Conservation (phyloP, 2,797 vertebrate species). For the Xiphorhynchus erythropygius region DNA sequence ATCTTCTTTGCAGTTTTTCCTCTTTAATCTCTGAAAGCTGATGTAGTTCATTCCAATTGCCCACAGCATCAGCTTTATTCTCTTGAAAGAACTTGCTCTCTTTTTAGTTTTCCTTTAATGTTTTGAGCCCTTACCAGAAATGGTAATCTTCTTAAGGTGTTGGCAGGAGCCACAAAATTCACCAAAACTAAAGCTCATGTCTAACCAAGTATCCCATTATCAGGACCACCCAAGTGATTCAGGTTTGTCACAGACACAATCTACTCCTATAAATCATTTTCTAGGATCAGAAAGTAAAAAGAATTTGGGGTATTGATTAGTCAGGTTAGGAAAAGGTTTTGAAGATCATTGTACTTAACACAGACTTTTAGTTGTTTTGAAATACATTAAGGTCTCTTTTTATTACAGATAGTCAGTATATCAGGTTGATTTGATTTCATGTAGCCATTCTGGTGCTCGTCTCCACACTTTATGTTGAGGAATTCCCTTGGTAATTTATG, state of each 20-base stretch:
- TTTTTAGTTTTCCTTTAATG: conserved; percentile 26
- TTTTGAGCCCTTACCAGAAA: conserved; percentile 41
- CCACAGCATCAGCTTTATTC: conserved; percentile 35
- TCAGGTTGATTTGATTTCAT: background rate
- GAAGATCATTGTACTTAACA: background rate
- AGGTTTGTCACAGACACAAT: background rate
- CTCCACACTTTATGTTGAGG: background rate
- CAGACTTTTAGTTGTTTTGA: background rate
- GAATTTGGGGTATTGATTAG: background rate
- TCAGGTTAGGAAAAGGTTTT: background rate
- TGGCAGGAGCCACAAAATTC: conserved; percentile 8
- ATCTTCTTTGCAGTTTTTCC: conserved; percentile 4
- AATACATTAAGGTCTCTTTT: background rate
- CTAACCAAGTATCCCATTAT: background rate
- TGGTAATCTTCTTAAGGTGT: conserved; percentile 12
- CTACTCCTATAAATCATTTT: background rate
- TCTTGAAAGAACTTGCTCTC: conserved; percentile 43
- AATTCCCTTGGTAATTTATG: background rate
- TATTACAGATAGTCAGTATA: background rate
- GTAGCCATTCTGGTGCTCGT: background rate
- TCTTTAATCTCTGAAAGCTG: conserved; percentile 27
- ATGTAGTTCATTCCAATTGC: conserved; percentile 19
- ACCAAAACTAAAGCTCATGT: background rate
- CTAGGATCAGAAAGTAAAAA: background rate
- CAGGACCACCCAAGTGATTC: background rate